Conservation (phyloP, 2,888 invertebrate species). For the Onthophagus sagittarius region DNA sequence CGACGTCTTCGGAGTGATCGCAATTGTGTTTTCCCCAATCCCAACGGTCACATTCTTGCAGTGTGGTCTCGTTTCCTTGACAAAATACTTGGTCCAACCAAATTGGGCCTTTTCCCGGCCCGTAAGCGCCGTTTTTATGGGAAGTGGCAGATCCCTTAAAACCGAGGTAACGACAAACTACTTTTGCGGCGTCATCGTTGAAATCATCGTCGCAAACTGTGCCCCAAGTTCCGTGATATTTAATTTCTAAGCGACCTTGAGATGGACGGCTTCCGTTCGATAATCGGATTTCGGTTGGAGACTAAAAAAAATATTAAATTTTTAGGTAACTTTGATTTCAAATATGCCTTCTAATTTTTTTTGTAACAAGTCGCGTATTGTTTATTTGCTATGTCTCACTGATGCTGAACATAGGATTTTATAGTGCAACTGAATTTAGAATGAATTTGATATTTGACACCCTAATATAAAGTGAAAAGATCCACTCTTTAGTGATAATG, state of each 20-base stretch:
- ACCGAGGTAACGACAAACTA: conserved; percentile 58
- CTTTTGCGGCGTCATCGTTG: conserved; percentile 60
- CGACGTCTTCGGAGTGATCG: conserved; percentile 70
- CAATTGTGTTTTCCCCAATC: conserved; percentile 70
- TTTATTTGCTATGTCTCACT: too few relatives aligned
- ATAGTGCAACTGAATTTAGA: too few relatives aligned
- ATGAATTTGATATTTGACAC: too few relatives aligned
- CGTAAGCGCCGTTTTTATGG: conserved; percentile 55
- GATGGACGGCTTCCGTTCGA: conserved; percentile 49
- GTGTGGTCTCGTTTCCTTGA: conserved; percentile 59
- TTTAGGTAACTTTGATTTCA: too few relatives aligned
- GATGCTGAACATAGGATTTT: too few relatives aligned
- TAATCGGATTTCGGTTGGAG: conserved; percentile 57
- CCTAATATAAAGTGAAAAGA: too few relatives aligned
- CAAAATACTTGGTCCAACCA: conserved; percentile 71
- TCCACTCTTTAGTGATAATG: too few relatives aligned
- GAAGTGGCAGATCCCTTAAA: conserved; percentile 52
- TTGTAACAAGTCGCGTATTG: too few relatives aligned
- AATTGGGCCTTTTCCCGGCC: conserved; percentile 60
- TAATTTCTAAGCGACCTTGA: conserved; percentile 67
- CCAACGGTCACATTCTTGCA: conserved; percentile 63
- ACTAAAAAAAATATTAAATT: conserved; percentile 44
- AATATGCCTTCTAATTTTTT: too few relatives aligned
- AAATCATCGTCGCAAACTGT: conserved; percentile 78
- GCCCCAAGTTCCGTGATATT: conserved; percentile 68